Evolutionary conservation across 2,797 vertebrate genomes (phyloP).

Genomic region (Myripristis murdjan): DNA sequence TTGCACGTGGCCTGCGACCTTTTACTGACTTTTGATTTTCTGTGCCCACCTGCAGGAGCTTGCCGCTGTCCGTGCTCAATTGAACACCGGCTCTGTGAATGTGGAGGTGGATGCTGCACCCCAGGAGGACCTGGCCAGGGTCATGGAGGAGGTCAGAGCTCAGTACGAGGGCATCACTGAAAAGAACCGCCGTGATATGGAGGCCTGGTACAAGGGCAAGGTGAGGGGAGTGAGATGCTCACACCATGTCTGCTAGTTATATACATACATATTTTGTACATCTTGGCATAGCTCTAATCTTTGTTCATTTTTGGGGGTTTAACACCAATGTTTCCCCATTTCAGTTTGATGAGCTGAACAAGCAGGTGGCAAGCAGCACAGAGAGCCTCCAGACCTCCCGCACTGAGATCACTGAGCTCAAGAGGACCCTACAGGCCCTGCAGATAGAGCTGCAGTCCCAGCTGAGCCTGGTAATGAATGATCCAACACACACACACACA

Average conservation of each 20-base stretch:
- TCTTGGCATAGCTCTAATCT: no score
- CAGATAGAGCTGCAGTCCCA: slow-evolving; percentile 86
- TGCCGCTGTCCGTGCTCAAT: slow-evolving; percentile 50
- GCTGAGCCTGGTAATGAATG: slow-evolving; percentile 76
- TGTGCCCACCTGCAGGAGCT: slow-evolving; percentile 71
- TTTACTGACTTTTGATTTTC: not conserved
- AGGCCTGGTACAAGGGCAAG: slow-evolving; percentile 84
- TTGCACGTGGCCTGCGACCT: not conserved
- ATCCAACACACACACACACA: no score
- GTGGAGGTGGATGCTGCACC: slow-evolving; percentile 81
- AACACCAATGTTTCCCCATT: not conserved
- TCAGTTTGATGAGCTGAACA: slow-evolving; percentile 83
- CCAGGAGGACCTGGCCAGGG: slow-evolving; percentile 63
- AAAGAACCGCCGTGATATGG: slow-evolving; percentile 80
- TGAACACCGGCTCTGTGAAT: slow-evolving; percentile 70
- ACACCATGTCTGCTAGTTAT: not conserved
- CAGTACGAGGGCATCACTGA: slow-evolving; percentile 81
- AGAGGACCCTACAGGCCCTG: slow-evolving; percentile 79
- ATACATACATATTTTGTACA: not conserved
- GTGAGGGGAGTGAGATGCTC: slow-evolving; percentile 55
- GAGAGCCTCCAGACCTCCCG: slow-evolving; percentile 69
- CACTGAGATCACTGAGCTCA: slow-evolving; percentile 79
- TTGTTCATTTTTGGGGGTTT: no score
- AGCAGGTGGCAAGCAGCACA: slow-evolving; percentile 66
- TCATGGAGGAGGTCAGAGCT: slow-evolving; percentile 64